Evolutionary conservation across 2,113 vertebrate genomes (phyloP).

Genomic region (Pachypanchax playfairii): DNA sequence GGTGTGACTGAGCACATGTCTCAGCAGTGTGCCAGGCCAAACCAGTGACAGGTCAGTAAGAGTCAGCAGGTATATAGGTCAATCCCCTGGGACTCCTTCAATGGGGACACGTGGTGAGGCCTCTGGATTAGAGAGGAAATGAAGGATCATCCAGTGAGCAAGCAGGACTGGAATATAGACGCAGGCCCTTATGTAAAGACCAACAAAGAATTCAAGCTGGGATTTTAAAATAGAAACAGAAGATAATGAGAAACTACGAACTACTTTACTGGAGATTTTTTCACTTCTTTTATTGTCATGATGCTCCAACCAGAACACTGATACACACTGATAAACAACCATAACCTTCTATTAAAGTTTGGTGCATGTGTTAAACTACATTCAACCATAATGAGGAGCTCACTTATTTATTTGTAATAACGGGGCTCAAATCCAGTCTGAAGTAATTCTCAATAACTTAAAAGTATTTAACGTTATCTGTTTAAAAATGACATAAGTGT

Average conservation of each 20-base stretch:
- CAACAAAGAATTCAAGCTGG: conserved; percentile 2
- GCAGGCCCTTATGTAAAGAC: conserved; percentile 30
- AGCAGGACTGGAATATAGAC: conserved; percentile 53
- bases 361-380: too few relatives aligned
- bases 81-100: conserved; percentile 80
- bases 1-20: conserved; percentile 63
- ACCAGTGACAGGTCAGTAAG: conserved; percentile 67
- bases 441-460: too few relatives aligned
- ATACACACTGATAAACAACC: too few relatives aligned
- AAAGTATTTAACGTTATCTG: too few relatives aligned
- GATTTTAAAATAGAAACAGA: not conserved
- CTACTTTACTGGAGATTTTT: too few relatives aligned
- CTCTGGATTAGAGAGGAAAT: conserved; percentile 81
- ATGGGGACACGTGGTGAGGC: conserved; percentile 73
- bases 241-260: too few relatives aligned
- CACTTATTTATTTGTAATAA: too few relatives aligned
- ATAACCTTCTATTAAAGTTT: too few relatives aligned
- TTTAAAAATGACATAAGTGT: not conserved
- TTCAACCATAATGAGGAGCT: too few relatives aligned
- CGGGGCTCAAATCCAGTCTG: too few relatives aligned
- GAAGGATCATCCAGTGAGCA: conserved; percentile 77
- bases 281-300: too few relatives aligned
- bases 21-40: conserved; percentile 47
- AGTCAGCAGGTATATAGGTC: conserved; percentile 81
- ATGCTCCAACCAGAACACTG: too few relatives aligned